These are phyloP conservation scores for Sebastiscus tertius DNA, from an alignment of 2,797 vertebrate genomes.

Conservation along the genomic window DNA sequence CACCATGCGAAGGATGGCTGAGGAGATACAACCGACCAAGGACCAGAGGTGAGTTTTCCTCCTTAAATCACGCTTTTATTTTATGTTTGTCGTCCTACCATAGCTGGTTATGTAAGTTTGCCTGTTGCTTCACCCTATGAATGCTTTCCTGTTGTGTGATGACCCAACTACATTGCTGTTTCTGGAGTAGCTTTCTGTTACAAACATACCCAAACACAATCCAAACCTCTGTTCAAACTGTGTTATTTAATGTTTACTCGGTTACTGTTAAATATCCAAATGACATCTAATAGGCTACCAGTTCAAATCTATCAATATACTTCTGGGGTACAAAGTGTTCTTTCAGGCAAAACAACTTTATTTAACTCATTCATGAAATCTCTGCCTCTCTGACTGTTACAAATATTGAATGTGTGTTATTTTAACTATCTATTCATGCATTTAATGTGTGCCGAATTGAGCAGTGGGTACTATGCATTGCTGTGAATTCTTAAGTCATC, in stretches of 20 bases:
- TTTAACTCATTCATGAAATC: not conserved
- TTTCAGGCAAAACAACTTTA: not conserved
- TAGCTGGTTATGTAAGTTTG: not conserved
- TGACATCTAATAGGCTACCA: accelerated
- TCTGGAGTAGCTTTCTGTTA: not conserved
- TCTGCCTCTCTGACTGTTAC: accelerated
- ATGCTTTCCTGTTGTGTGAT: not conserved
- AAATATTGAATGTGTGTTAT: not conserved
- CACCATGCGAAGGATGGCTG: constrained; percentile 75
- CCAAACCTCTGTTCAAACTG: not conserved
- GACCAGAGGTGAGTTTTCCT: constrained; percentile 52
- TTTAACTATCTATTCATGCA: not conserved
- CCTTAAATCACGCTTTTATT: not conserved
- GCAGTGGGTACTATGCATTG: not conserved
- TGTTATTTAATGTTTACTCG: not conserved
- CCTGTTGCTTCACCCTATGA: not conserved
- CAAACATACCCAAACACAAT: not conserved
- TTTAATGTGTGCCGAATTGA: not conserved
- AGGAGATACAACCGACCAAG: constrained; percentile 49
- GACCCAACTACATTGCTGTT: not conserved
- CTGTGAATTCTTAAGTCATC: not conserved
- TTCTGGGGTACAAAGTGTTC: not conserved
- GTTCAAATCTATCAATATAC: accelerated
- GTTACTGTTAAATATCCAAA: not conserved
- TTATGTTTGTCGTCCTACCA: accelerated